Evolutionary conservation across 2,797 vertebrate species (phyloP), one percentile per base, ranked within the genome.

Genomic region (Valencia hispanica): DNA sequence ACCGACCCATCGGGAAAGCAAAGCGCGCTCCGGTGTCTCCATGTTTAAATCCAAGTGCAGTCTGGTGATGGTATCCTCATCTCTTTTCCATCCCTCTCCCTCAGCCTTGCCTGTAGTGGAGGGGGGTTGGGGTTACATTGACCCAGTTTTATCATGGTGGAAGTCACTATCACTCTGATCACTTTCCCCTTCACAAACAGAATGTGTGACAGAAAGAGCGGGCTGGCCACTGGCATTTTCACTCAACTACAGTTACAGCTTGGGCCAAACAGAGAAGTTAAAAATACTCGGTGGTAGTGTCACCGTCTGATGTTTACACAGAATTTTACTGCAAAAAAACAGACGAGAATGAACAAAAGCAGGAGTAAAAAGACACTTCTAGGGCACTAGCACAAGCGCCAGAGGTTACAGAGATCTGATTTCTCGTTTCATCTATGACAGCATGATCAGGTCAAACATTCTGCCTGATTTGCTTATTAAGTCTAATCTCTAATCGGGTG

Each of bases 121-220:
- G 93, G 94, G 94, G 94, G 87, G 90, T 92, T 57, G 93, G 93
- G 92, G 94, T 94, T 94, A 95, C 91, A 94, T 86, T 96, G 95
- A 95, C 95, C 94, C 95, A 96, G 91, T 93, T 95, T 95, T 94
- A 90, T 96, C 94, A 95, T 88, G 93, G 91, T 93, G 89, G 87
- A 93, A 94, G 94, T 95, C 94, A 94, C 92, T 92, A 94, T 95
- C 90, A 89, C 91, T 96, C 91, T 90, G 91, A 94, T 95, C 94
- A 95, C 89, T 94, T 92, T 88, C 77, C 82, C 75, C 89, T 93
- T n/a, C 93, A 91, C 87, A 89, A 86, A 86, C 89, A 50, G 39
- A 57, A 45, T 73, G 71, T 91, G 89, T 86, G 71, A 74, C 72
- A 74, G 53, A 89, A 89, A 90, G 86, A 86, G 81, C 82, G 88